These are phyloP conservation scores for Cheilinus undulatus DNA, from an alignment of 2,113 vertebrate species.

Conservation along the genomic window DNA sequence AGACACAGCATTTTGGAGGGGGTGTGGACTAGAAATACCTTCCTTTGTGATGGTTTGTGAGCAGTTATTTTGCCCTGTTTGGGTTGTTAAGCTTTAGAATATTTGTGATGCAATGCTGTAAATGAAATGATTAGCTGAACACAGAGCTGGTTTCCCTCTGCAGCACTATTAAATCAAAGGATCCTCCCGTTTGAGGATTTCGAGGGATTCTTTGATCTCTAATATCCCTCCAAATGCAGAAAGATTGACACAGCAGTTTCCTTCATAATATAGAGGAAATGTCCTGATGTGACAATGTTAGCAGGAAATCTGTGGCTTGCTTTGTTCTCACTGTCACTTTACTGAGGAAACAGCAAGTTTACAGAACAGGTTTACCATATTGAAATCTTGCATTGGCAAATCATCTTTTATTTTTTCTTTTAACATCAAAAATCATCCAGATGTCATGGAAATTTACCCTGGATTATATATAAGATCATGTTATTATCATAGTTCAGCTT, in stretches of 20 bases:
- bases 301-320: background rate
- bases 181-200: slow-evolving; percentile 3
- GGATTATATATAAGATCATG: too few relatives aligned
- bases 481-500: too few relatives aligned
- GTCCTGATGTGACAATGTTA: background rate
- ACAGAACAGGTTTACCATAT: too few relatives aligned
- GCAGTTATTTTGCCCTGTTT: slow-evolving; percentile 11
- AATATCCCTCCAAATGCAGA: background rate
- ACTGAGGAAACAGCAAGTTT: too few relatives aligned
- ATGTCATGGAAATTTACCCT: too few relatives aligned
- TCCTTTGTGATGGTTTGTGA: slow-evolving; percentile 31
- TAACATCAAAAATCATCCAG: too few relatives aligned
- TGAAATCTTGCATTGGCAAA: too few relatives aligned
- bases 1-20: slow-evolving; percentile 1
- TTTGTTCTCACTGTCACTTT: background rate
- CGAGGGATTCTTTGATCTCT: slow-evolving; percentile 23
- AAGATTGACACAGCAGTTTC: background rate
- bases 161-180: background rate
- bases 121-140: background rate
- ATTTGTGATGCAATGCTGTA: slow-evolving; percentile 17
- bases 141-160: background rate
- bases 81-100: slow-evolving; percentile 20
- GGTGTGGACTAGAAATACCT: slow-evolving; percentile 18
- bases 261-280: background rate
- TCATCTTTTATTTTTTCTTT: too few relatives aligned